A percentile compares a stretch with the other conserved stretches of the same genome.
Evolutionary conservation across 2,113 vertebrate species (phyloP).

Genomic region (Poeciliopsis turrubarensis): DNA sequence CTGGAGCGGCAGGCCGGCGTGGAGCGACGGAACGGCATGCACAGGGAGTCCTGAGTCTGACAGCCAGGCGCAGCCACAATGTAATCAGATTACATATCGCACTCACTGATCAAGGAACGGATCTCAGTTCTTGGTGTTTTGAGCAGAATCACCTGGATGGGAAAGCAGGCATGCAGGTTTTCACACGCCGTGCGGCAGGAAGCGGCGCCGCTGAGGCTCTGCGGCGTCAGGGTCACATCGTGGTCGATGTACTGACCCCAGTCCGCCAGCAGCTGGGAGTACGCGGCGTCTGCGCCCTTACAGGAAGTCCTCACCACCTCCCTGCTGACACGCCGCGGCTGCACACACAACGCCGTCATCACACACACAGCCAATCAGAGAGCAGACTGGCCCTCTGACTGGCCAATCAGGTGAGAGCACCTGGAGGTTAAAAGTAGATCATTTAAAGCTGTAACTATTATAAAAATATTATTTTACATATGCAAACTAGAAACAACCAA

Average conservation of each 20-base stretch:
- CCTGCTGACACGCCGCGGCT: slow-evolving; percentile 88
- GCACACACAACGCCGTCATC: slow-evolving; percentile 28
- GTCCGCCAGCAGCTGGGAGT: slow-evolving; percentile 88
- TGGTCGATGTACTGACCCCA: slow-evolving; percentile 96
- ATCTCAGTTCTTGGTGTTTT: too few relatives aligned
- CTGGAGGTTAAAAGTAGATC: too few relatives aligned
- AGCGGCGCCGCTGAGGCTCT: slow-evolving; percentile 73
- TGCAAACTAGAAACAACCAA: too few relatives aligned
- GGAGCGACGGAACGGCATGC: slow-evolving; percentile 91
- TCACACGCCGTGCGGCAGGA: slow-evolving; percentile 79
- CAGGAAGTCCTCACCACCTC: slow-evolving; percentile 81
- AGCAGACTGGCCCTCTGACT: too few relatives aligned
- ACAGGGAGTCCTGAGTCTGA: slow-evolving; percentile 79
- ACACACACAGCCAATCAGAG: too few relatives aligned
- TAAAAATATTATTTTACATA: too few relatives aligned
- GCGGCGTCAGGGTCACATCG: slow-evolving; percentile 90
- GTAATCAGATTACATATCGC: background rate
- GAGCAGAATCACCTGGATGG: slow-evolving; percentile 84
- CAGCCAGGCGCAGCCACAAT: background rate
- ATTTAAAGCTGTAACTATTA: too few relatives aligned
- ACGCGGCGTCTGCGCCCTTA: slow-evolving; percentile 77
- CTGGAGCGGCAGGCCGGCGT: slow-evolving; percentile 78
- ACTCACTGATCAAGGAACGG: too few relatives aligned
- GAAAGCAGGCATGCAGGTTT: slow-evolving; percentile 86
- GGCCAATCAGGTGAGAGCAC: too few relatives aligned